Percentiles rank a stretch among this genome's conserved stretches.
Evolutionary conservation across 1,140 invertebrate genomes (phyloP).

Genomic region (Propsilocerus akamusi): DNA sequence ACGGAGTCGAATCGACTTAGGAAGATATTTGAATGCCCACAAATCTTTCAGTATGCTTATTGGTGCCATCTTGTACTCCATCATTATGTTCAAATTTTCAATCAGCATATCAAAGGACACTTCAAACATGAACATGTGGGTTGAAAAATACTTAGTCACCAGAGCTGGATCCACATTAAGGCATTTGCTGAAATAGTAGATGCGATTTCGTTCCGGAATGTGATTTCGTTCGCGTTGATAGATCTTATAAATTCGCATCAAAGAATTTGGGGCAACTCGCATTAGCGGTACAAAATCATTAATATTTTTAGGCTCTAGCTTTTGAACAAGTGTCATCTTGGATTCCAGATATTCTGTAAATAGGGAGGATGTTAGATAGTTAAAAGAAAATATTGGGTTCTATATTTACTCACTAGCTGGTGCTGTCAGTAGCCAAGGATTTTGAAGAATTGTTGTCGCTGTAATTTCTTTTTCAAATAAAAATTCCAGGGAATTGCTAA

Average conservation of each 20-base stretch:
- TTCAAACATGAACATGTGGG: slow-evolving; percentile 20
- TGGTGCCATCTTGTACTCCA: slow-evolving; percentile 22
- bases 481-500: not conserved
- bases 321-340: slow-evolving; percentile 8
- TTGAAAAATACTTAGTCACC: slow-evolving; percentile 18
- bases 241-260: slow-evolving; percentile 12
- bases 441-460: slow-evolving; percentile 15
- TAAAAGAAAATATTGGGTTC: not conserved
- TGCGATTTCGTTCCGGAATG: slow-evolving; percentile 14
- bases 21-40: slow-evolving; percentile 28
- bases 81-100: slow-evolving; percentile 18
- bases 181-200: slow-evolving; percentile 21
- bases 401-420: slow-evolving; percentile 15
- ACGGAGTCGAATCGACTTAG: slow-evolving; percentile 19
- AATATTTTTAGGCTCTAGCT: slow-evolving; percentile 14
- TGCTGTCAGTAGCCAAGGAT: slow-evolving; percentile 18
- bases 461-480: slow-evolving; percentile 11
- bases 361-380: slow-evolving; percentile 4
- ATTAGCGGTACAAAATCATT: slow-evolving; percentile 21
- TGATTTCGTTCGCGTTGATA: slow-evolving; percentile 11
- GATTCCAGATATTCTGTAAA: slow-evolving; percentile 7
- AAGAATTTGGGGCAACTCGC: slow-evolving; percentile 12
- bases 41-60: slow-evolving; percentile 28
- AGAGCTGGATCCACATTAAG: slow-evolving; percentile 13
- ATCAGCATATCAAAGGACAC: slow-evolving; percentile 22